Evolutionary conservation across 1,140 invertebrate species (phyloP).

Genomic region (Eulimnadia texana): DNA sequence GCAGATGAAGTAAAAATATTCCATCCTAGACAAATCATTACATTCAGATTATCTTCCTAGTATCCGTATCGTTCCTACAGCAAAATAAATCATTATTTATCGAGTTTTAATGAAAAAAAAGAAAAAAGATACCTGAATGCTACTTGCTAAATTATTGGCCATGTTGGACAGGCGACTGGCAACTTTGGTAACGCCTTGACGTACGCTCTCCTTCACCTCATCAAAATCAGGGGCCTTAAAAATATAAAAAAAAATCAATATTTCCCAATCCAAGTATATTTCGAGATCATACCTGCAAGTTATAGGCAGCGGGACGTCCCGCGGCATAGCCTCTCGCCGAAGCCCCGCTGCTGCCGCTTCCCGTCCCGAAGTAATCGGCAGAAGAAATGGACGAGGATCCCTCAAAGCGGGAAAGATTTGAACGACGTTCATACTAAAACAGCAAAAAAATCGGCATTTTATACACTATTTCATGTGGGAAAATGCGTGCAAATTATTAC

Average conservation of each 20-base stretch:
- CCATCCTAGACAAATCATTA: too few species aligned
- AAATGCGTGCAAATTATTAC: too few species aligned
- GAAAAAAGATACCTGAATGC: conserved; percentile 50
- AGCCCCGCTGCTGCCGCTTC: conserved; percentile 27
- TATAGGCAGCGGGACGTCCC: conserved; percentile 22
- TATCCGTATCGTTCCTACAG: conserved; percentile 6
- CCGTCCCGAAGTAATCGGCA: conserved; percentile 78
- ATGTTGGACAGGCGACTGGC: conserved; percentile 83
- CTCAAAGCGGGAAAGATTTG: conserved; percentile 61
- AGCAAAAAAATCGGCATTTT: conserved; percentile 10
- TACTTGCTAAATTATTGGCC: conserved; percentile 85
- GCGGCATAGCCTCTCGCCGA: conserved; percentile 21
- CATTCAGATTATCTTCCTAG: too few species aligned
- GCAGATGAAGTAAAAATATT: too few species aligned
- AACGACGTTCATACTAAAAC: conserved; percentile 44
- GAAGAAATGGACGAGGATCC: conserved; percentile 88
- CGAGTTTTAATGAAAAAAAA: background rate
- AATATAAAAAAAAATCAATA: conserved; percentile 18
- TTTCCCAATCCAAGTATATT: background rate
- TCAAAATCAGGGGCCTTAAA: conserved; percentile 62
- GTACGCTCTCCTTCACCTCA: conserved; percentile 90
- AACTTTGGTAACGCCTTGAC: conserved; percentile 90
- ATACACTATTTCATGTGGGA: too few species aligned
- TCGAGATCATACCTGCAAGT: conserved; percentile 4
- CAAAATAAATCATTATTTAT: background rate